Base-by-base conservation (phyloP, 2,888 invertebrate species). In the Nemoura dubitans region DNA sequence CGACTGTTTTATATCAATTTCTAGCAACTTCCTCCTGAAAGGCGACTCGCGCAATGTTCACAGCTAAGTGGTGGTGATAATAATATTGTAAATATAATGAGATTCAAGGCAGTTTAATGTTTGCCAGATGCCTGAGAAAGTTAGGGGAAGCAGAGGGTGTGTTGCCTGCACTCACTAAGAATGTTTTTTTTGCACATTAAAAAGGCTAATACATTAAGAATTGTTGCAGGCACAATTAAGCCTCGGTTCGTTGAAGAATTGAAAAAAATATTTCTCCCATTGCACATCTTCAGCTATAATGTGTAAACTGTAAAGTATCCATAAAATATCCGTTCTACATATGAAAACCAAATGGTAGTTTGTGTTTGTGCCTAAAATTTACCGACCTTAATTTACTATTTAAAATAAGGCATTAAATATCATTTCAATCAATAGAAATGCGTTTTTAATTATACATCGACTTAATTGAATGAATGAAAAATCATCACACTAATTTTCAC, bases 121-220 rank as follows among this genome's bases (percentile, higher is more conserved):
- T 30, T 28, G 28, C 28, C 81, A 81, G 81, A 81, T 81, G 81
- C 28, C 81, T 30, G 14, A 30, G 16, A 6, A 28, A 28, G 7
- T 26, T 78, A 28, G 27, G 78, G 78, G 28, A 27, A 21, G 30
- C 25, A 30, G 81, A 27, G 21, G 29, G 81, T n/a, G 2, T 81
- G 25, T 30, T 30, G 29, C 25, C 26, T 27, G 29, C 30, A 81
- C 80, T 26, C 28, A 81, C 81, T 59, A 59, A n/a, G 1, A 59
- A 59, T 59, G 14, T 59, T 59, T 81, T n/a, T 81, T 81, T 81
- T 81, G 81, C 81, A 30, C 81, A 81, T 81, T 81, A 81, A 81
- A 30, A 81, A 81, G 29, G 1, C 81, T 81, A 81, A 81, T 81
- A 29, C 81, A 81, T 81, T 81, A 81, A 30, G 81, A n/a, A 28